phyloP scores from a whole-genome alignment of 2,797 vertebrate species.

The Labeo calbasu region DNA sequence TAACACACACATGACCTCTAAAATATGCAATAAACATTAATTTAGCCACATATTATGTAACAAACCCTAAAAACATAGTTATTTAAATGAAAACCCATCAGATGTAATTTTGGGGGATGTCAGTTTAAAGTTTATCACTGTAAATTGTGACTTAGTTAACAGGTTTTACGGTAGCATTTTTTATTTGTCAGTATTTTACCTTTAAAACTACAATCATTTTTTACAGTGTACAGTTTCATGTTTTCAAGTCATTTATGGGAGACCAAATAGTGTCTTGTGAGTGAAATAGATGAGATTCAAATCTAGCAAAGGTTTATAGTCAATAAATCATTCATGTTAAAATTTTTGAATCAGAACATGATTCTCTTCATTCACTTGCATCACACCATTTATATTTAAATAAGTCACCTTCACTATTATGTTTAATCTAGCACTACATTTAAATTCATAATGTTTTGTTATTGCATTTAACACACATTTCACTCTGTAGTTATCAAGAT shows the following conservation, averaged over 20 bases:
- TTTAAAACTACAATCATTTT: background rate
- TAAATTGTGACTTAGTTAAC: background rate
- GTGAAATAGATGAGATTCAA: background rate
- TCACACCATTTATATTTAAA: conserved; percentile 5
- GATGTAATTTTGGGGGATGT: background rate
- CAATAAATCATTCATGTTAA: background rate
- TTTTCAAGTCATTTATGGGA: no score
- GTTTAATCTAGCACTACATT: background rate
- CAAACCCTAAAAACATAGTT: background rate
- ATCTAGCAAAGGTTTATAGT: background rate
- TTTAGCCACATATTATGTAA: background rate
- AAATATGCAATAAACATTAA: background rate
- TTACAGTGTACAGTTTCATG: background rate
- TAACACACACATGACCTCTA: background rate
- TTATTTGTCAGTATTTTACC: background rate
- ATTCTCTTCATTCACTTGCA: conserved; percentile 2
- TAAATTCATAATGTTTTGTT: background rate
- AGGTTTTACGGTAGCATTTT: no score
- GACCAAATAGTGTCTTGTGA: background rate
- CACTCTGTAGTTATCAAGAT: background rate
- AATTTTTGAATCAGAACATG: background rate
- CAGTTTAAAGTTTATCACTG: background rate
- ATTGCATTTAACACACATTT: background rate
- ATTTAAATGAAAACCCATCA: background rate
- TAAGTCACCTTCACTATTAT: background rate